Base-by-base conservation (phyloP, 2,797 vertebrate genomes). In the Coranthus polyacanthus region DNA sequence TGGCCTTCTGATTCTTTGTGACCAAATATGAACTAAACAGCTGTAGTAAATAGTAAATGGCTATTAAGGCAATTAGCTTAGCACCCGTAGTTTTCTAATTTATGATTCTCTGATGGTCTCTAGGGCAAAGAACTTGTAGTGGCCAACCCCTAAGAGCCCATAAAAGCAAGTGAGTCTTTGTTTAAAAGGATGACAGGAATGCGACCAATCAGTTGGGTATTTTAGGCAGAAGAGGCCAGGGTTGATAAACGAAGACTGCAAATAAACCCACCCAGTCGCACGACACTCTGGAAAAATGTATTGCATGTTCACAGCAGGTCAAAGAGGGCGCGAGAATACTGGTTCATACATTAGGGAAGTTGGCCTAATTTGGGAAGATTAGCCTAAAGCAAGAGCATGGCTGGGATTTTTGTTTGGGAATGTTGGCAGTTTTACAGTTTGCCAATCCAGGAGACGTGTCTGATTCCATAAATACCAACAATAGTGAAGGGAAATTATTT, bases 301-400 rank as follows among this genome's bases (percentile, higher is more conserved):
- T 92, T 91, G 88, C 82, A 91, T 90, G 81, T 66, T 66, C 81
- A 80, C 80, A 81, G 78, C 67, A 83, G 92, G 93, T 93, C 92
- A 86, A 41, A 68, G 75, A 87, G 94, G 90, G 88, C 92, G 51
- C 91, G 90, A 93, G 93, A 94, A 93, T 92, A 88, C 83, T 52
- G 77, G 81, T 88, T 91, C 89, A 84, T 92, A 89, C 85, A 83
- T 89, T 72, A 71, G 93, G 92, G 91, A 96, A 94, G 92, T 83
- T 95, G 93, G 91, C 95, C 97, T 97, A 97, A 98, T 98, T 97
- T 97, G 96, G 96, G 92, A 96, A 96, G 94, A 94, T 94, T 94
- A 88, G 71, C 86, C 78, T 80, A 95, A 92, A 93, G 95, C 89
- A 90, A 88, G 85, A 88, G 90, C 94, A 97, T 97, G 89, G 92